Conservation (phyloP, 2,113 vertebrate genomes). For the Anser brachyrhynchus region DNA sequence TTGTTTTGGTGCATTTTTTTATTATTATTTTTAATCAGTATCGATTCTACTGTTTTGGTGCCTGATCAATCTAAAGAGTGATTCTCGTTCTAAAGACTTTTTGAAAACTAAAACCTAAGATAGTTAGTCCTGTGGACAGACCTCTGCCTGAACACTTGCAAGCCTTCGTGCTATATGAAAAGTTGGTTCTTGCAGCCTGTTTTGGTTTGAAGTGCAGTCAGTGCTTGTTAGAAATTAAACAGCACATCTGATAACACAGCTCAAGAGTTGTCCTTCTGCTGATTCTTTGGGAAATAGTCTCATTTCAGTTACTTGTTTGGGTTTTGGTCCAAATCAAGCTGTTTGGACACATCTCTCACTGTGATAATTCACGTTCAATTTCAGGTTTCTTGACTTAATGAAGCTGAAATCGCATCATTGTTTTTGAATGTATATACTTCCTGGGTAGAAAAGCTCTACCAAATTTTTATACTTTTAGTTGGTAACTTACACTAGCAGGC, state of each 20-base stretch:
- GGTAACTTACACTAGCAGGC: neutral
- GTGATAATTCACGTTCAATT: neutral
- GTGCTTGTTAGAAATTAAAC: neutral
- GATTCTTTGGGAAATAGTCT: neutral
- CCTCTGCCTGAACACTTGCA: neutral
- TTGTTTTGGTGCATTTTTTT: neutral
- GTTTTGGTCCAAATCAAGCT: neutral
- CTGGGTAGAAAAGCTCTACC: neutral
- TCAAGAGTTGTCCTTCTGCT: neutral
- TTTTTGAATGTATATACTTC: neutral
- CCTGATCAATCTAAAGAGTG: neutral
- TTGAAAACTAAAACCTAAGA: neutral
- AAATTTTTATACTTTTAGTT: neutral
- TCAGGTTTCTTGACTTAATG: neutral
- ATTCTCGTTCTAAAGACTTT: neutral
- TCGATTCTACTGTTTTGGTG: neutral
- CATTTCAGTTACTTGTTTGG: neutral
- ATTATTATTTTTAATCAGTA: neutral
- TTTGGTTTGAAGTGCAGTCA: neutral
- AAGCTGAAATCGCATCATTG: neutral
- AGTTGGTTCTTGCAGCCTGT: neutral
- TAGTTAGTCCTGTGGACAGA: neutral
- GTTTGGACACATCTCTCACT: neutral
- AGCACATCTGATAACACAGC: neutral
- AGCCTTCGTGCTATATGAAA: neutral